A percentile compares a stretch with the other conserved stretches of the same genome.
Evolutionary conservation across 2,888 invertebrate genomes (phyloP).

Genomic region (Cistogaster globosa): DNA sequence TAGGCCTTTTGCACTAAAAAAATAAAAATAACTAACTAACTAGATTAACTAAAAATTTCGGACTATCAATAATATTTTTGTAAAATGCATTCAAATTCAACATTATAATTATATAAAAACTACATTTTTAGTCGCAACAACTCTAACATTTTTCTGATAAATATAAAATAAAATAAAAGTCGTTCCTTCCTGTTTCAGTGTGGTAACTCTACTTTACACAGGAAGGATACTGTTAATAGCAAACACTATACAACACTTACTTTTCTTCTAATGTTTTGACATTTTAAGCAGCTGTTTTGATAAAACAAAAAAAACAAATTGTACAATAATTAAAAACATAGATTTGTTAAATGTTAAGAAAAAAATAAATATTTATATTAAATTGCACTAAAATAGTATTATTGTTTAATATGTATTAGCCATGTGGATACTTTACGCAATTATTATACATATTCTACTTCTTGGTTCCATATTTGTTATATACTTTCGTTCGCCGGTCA

Average conservation of each 20-base stretch:
- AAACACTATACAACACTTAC: slow-evolving; percentile 25
- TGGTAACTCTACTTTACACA: neutral
- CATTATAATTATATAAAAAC: too few relatives aligned
- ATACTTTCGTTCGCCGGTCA: slow-evolving; percentile 95
- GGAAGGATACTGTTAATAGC: neutral
- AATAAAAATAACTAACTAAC: too few relatives aligned
- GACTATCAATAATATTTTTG: too few relatives aligned
- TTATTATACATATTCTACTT: slow-evolving; percentile 89
- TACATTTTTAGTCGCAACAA: too few relatives aligned
- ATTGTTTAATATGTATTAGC: slow-evolving; percentile 1
- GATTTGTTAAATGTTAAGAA: neutral
- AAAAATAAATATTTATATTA: neutral
- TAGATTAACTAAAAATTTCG: too few relatives aligned
- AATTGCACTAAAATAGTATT: neutral
- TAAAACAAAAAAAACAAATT: too few relatives aligned
- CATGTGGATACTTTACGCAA: slow-evolving; percentile 80
- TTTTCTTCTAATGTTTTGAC: neutral
- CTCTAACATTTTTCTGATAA: too few relatives aligned
- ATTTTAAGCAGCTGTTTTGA: neutral
- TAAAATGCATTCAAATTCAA: too few relatives aligned
- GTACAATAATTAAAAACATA: neutral
- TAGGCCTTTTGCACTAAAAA: too few relatives aligned
- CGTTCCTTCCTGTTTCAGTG: too few relatives aligned
- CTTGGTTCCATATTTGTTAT: slow-evolving; percentile 95
- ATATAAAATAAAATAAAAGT: too few relatives aligned